These are phyloP conservation scores for Physeter macrocephalus DNA, from an alignment of 2,113 vertebrate species.

Conservation along the genomic window DNA sequence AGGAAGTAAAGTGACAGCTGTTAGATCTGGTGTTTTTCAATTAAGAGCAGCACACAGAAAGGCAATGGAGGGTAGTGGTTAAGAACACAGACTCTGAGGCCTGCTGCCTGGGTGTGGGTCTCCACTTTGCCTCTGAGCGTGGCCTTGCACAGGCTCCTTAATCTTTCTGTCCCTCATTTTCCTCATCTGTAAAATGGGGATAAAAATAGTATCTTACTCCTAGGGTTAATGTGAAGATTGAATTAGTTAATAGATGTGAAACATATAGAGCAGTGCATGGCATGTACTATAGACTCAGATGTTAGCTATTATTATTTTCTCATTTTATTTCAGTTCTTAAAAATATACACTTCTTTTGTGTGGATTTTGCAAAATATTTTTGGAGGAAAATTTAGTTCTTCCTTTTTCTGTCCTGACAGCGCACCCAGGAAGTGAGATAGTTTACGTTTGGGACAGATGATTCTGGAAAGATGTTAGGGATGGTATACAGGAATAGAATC, in stretches of 20 bases:
- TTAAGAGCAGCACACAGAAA: not conserved
- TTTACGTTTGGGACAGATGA: not conserved
- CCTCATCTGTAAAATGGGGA: not conserved
- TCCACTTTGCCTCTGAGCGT: not conserved
- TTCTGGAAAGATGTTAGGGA: not conserved
- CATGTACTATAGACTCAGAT: not conserved
- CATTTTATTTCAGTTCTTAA: not conserved
- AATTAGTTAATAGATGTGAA: not conserved
- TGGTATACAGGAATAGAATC: too few species aligned
- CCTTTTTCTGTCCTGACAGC: not conserved
- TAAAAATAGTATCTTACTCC: not conserved
- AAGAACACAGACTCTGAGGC: not conserved
- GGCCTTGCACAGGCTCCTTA: not conserved
- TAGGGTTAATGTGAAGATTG: not conserved
- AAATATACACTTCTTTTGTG: not conserved
- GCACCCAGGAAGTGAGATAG: not conserved
- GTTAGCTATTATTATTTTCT: not conserved
- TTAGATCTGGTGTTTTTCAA: not conserved
- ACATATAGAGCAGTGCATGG: too few species aligned
- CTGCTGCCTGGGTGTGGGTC: not conserved
- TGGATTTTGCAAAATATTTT: not conserved
- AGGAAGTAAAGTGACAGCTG: not conserved
- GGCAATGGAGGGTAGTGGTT: not conserved
- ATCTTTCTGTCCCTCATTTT: not conserved
- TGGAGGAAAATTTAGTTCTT: not conserved